A percentile compares a stretch with the other conserved stretches of the same genome.
phyloP scores from a whole-genome alignment of 2,113 vertebrate genomes.

The Tupaia chinensis region DNA sequence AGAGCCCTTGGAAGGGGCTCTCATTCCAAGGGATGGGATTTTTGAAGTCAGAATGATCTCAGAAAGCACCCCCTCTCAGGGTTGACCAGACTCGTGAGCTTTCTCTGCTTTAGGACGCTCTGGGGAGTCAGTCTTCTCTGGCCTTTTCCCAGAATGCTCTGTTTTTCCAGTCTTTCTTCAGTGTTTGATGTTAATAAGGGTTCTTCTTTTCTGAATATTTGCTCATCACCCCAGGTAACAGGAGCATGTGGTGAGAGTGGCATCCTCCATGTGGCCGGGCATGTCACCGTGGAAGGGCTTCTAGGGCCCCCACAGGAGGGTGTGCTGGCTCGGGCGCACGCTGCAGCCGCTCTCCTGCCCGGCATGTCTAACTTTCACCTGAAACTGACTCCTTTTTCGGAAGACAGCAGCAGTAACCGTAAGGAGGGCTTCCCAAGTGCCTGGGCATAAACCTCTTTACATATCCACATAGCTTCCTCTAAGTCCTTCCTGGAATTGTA shows the following conservation, averaged over 20 bases:
- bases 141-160: not conserved
- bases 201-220: not conserved
- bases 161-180: conserved; percentile 33
- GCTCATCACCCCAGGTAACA: not conserved
- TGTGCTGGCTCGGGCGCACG: not conserved
- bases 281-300: not conserved
- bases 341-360: too few species aligned
- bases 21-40: not conserved
- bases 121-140: not conserved
- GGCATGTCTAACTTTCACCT: not conserved
- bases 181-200: not conserved
- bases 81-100: not conserved
- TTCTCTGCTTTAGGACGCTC: not conserved
- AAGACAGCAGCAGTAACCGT: not conserved
- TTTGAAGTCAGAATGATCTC: not conserved
- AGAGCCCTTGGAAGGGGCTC: not conserved
- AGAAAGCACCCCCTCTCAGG: not conserved
- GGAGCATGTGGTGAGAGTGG: not conserved
- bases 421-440: not conserved
- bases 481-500: not conserved
- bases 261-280: not conserved
- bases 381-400: not conserved
- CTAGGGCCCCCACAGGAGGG: not conserved
- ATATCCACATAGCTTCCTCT: not conserved
- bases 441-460: not conserved